phyloP scores from a whole-genome alignment of 2,113 vertebrate genomes.

The Butorides virescens region DNA sequence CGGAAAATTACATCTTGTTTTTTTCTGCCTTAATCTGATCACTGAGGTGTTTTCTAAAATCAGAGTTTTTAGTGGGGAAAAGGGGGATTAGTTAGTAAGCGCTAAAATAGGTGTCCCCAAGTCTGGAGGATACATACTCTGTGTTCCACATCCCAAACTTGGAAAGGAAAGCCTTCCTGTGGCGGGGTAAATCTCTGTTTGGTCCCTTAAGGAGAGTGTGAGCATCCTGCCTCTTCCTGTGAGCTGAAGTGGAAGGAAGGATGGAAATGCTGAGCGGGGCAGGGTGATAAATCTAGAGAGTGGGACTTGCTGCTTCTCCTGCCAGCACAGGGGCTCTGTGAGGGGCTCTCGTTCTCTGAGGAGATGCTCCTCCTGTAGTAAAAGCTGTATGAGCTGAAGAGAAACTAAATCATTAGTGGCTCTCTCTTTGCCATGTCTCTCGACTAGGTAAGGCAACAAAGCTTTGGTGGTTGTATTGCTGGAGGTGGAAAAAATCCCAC shows the following conservation, averaged over 20 bases:
- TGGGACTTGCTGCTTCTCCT: background rate
- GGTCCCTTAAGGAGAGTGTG: background rate
- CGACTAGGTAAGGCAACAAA: background rate
- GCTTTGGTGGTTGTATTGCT: background rate
- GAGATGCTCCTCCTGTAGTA: background rate
- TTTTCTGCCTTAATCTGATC: background rate
- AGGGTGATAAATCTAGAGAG: background rate
- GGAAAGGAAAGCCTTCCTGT: background rate
- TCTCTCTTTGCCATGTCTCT: background rate
- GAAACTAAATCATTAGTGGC: background rate
- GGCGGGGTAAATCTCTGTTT: background rate
- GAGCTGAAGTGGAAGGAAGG: background rate
- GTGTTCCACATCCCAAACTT: background rate
- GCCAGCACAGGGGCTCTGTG: no score
- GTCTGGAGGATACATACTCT: background rate
- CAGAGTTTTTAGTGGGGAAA: background rate
- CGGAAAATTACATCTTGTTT: background rate
- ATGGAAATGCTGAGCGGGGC: rapidly evolving
- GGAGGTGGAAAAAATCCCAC: background rate
- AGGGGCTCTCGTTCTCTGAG: background rate
- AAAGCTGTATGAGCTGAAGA: background rate
- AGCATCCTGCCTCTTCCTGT: background rate
- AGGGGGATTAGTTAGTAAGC: background rate
- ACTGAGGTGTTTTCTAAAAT: background rate
- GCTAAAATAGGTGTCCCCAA: background rate